A percentile compares a stretch with the other conserved stretches of the same genome.
Evolutionary conservation across 1,140 invertebrate species (phyloP).

Genomic region (Psix sp.): DNA sequence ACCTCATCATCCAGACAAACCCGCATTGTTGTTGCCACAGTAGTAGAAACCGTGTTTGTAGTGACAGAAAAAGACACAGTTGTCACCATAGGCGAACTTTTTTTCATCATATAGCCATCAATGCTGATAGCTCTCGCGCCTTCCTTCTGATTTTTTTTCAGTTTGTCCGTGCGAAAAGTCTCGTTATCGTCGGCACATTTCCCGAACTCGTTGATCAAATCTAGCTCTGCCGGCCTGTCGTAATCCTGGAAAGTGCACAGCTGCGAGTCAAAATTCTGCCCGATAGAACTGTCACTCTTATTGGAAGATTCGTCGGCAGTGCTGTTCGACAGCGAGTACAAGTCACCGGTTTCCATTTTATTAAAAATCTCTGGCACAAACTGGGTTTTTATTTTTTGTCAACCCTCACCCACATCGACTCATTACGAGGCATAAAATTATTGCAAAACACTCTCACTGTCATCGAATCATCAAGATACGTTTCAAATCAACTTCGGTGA

Average conservation of each 20-base stretch:
- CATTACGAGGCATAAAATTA: no score
- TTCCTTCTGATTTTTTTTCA: slow-evolving; percentile 12
- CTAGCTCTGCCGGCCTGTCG: slow-evolving; percentile 62
- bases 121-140: not conserved
- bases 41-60: slow-evolving; percentile 8
- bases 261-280: slow-evolving; percentile 53
- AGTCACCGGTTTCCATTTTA: slow-evolving; percentile 69
- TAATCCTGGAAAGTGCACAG: slow-evolving; percentile 63
- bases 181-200: slow-evolving; percentile 15
- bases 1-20: slow-evolving; percentile 24
- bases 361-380: slow-evolving; percentile 4
- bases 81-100: no score
- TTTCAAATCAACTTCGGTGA: slow-evolving; percentile 11
- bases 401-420: no score
- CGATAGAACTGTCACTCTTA: slow-evolving; percentile 65
- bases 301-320: slow-evolving; percentile 72
- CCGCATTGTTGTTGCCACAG: slow-evolving; percentile 1
- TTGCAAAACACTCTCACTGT: slow-evolving; percentile 20
- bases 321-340: slow-evolving; percentile 58
- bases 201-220: slow-evolving; percentile 42
- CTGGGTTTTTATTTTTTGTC: not conserved
- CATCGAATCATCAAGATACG: slow-evolving; percentile 54
- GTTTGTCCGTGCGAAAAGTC: not conserved
- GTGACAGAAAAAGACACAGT: no score
- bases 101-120: slow-evolving; percentile 13